A percentile compares a stretch with the other conserved stretches of the same genome.
Conservation (phyloP, 2,888 invertebrate species). For the Gymnoscelis rufifasciata region DNA sequence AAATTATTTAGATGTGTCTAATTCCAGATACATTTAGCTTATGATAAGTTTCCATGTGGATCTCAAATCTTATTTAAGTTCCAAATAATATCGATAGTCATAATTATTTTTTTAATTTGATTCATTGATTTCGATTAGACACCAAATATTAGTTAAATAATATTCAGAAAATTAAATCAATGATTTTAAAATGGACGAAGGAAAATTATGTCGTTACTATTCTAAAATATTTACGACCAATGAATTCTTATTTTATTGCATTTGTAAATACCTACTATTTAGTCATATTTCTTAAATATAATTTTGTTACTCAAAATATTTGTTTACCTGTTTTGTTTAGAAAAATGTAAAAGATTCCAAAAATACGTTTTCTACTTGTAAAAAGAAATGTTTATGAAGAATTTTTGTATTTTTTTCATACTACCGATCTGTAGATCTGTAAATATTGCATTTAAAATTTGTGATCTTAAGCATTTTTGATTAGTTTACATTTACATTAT, state of each 20-base stretch:
- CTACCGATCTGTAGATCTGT: conserved; percentile 35
- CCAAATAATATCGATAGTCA: conserved; percentile 74
- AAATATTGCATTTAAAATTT: conserved; percentile 76
- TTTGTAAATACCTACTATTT: conserved; percentile 48
- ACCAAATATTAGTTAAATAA: conserved; percentile 75
- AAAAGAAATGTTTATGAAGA: conserved; percentile 35
- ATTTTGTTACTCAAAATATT: conserved; percentile 48
- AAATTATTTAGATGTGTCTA: conserved; percentile 49
- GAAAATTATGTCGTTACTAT: conserved; percentile 26
- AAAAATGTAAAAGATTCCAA: conserved; percentile 39
- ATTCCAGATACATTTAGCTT: conserved; percentile 35
- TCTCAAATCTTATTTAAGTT: conserved; percentile 72
- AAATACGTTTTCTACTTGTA: conserved; percentile 46
- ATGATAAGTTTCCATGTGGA: conserved; percentile 48
- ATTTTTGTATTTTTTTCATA: conserved; percentile 38
- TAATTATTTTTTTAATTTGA: conserved; percentile 43
- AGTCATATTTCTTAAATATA: conserved; percentile 34
- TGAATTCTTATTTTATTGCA: conserved; percentile 34
- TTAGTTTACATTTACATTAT: conserved; percentile 38
- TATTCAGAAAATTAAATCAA: conserved; percentile 35
- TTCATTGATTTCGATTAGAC: conserved; percentile 56
- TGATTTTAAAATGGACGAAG: conserved; percentile 16
- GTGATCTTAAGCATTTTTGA: conserved; percentile 57
- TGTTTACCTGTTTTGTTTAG: conserved; percentile 52
- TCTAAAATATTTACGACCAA: conserved; percentile 37